Conservation (phyloP, 2,797 vertebrate genomes). For the Malurus leucopterus region DNA sequence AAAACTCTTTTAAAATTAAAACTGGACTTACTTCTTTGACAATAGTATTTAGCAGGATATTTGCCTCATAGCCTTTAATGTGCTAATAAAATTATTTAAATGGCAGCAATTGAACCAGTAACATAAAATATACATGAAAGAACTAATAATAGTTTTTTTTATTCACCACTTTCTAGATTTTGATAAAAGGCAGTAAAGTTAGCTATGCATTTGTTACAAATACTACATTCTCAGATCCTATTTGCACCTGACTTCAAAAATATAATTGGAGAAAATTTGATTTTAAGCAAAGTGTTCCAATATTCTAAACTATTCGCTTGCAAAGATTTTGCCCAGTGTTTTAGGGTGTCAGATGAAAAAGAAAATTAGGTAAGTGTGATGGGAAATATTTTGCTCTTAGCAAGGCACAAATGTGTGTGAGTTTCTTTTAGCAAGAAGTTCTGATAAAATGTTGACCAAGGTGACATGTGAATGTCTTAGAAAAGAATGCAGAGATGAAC, state of each 20-base stretch:
- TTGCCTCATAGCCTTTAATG: background rate
- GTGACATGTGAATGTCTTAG: background rate
- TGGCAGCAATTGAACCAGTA: background rate
- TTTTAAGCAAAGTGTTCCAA: background rate
- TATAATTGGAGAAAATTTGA: background rate
- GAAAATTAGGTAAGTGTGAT: background rate
- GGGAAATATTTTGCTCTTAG: background rate
- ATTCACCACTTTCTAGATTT: background rate
- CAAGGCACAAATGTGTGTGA: background rate
- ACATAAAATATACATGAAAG: background rate
- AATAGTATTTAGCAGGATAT: background rate
- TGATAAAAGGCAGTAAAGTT: background rate
- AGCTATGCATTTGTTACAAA: background rate
- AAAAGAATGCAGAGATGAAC: background rate
- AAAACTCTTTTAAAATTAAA: background rate
- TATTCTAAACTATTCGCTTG: background rate
- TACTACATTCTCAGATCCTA: background rate
- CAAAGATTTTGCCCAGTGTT: background rate
- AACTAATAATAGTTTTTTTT: background rate
- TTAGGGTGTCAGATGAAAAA: background rate
- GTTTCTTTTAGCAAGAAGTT: background rate
- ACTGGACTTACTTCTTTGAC: background rate
- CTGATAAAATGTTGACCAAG: background rate
- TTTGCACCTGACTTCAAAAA: background rate
- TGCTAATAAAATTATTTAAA: background rate